Conservation (phyloP, 2,888 invertebrate species). For the Palloptera scutellata region DNA sequence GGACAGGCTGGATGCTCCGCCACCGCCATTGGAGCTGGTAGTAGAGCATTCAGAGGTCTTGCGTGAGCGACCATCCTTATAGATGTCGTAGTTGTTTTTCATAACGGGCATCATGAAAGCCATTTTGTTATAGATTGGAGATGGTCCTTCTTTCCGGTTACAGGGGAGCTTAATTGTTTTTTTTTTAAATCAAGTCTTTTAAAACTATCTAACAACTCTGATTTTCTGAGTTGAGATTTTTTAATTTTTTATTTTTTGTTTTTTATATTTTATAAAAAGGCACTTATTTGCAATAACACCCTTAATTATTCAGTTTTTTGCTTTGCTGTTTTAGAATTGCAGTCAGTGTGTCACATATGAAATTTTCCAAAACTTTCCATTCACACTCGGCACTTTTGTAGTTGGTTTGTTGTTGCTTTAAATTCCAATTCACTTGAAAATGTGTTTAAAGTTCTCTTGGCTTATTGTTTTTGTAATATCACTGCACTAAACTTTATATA, state of each 20-base stretch:
- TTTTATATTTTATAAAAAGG: constrained; percentile 13
- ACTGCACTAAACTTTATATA: neutral
- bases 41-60: constrained; percentile 78
- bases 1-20: constrained; percentile 70
- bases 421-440: constrained; percentile 18
- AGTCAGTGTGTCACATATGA: no score
- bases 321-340: constrained; percentile 1
- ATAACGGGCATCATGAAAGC: constrained; percentile 96
- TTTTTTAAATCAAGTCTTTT: neutral
- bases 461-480: neutral
- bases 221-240: no score
- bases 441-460: neutral
- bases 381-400: constrained; percentile 14
- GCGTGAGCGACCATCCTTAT: constrained; percentile 79
- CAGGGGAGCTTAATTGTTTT: neutral
- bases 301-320: neutral
- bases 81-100: constrained; percentile 93
- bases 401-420: constrained; percentile 9
- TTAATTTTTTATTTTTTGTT: constrained; percentile 7
- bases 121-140: constrained; percentile 67
- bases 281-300: constrained; percentile 14
- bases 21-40: constrained; percentile 40
- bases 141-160: neutral
- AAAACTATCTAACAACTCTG: no score
- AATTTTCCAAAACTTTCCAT: constrained; percentile 23